phyloP scores from a whole-genome alignment of 2,113 vertebrate species.

The Labeo rohita region DNA sequence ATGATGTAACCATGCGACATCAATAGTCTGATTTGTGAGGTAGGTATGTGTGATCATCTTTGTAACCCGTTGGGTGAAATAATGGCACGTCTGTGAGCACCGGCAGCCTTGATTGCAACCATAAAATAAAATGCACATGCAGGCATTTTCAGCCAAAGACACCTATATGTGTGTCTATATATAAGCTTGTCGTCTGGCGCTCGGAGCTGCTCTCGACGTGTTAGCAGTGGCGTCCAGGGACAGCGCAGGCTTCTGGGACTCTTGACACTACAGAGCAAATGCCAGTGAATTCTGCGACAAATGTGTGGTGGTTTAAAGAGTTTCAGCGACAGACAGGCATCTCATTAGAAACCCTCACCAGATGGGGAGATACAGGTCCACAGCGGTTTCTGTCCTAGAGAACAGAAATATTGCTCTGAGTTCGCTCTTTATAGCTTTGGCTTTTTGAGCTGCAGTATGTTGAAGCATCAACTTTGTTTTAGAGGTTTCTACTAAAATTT shows the following conservation, averaged over 20 bases:
- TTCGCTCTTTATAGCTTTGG: background rate
- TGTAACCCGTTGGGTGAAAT: background rate
- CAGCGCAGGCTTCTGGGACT: slow-evolving; percentile 23
- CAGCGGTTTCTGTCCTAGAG: background rate
- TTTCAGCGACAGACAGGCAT: slow-evolving; percentile 23
- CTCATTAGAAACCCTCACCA: slow-evolving; percentile 27
- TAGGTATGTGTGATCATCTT: background rate
- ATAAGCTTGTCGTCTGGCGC: slow-evolving; percentile 2
- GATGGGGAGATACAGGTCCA: slow-evolving; percentile 20
- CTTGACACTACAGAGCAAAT: slow-evolving; percentile 69
- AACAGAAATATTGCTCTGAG: background rate
- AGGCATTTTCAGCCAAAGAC: background rate
- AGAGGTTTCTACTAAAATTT: background rate
- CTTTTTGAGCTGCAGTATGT: background rate
- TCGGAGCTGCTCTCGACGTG: background rate
- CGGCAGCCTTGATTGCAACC: background rate
- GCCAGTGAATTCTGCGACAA: slow-evolving; percentile 66
- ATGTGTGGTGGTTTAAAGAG: slow-evolving; percentile 12
- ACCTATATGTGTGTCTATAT: slow-evolving; percentile 7
- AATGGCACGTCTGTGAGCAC: background rate
- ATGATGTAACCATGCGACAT: slow-evolving; percentile 10
- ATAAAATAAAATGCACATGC: slow-evolving; percentile 30
- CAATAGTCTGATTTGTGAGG: background rate
- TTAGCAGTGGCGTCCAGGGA: background rate
- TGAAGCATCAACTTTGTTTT: background rate